phyloP scores from a whole-genome alignment of 1,140 invertebrate genomes.

The Drosophila trapezifrons region DNA sequence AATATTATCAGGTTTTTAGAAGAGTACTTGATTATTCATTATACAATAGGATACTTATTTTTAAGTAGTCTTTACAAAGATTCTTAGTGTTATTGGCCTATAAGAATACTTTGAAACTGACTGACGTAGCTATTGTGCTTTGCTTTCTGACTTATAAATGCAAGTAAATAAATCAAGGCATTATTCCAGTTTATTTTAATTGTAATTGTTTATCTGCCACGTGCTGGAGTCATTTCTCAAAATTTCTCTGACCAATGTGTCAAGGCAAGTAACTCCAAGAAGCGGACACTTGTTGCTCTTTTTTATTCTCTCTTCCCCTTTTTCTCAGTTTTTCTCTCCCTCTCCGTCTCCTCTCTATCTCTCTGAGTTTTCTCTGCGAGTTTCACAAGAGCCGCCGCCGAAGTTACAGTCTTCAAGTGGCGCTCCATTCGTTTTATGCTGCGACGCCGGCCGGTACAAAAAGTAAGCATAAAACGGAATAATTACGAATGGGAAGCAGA shows the following conservation, averaged over 20 bases:
- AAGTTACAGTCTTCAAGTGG: constrained; percentile 47
- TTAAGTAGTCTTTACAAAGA: background rate
- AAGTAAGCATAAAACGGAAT: constrained; percentile 53
- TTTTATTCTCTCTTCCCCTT: constrained; percentile 20
- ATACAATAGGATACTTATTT: background rate
- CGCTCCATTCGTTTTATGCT: constrained; percentile 49
- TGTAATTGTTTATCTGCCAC: constrained; percentile 14
- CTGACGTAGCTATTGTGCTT: too few relatives aligned
- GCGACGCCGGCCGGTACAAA: constrained; percentile 67
- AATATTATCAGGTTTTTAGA: too few relatives aligned
- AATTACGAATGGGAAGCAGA: constrained; percentile 44
- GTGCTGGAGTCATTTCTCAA: constrained; percentile 13
- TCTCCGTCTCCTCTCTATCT: background rate
- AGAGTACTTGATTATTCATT: background rate
- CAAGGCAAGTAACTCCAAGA: constrained; percentile 38
- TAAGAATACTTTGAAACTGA: background rate
- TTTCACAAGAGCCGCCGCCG: constrained; percentile 34
- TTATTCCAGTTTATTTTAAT: constrained; percentile 2
- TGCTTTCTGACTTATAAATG: background rate
- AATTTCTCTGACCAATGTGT: constrained; percentile 20
- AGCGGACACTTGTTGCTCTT: constrained; percentile 73
- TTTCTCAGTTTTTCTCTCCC: background rate
- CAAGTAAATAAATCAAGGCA: background rate
- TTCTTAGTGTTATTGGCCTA: background rate
- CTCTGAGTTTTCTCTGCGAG: constrained; percentile 14